Conservation (phyloP, 2,797 vertebrate species). For the Sciaenops ocellatus region DNA sequence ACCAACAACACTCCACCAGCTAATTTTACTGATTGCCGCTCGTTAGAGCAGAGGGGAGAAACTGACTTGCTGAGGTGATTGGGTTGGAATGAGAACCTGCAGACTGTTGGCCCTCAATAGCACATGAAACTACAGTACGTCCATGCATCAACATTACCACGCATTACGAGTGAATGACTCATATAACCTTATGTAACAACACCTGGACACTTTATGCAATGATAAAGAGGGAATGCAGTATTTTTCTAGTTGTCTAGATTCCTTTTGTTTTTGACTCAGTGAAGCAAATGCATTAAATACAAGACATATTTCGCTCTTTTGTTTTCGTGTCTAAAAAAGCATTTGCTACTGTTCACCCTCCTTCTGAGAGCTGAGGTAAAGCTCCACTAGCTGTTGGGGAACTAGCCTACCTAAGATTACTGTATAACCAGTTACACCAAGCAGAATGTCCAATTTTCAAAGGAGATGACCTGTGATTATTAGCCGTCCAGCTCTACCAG, state of each 20-base stretch:
- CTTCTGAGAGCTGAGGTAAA: background rate
- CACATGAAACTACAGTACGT: background rate
- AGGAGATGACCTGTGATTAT: background rate
- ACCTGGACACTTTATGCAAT: background rate
- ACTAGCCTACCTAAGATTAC: background rate
- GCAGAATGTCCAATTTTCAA: too few species aligned
- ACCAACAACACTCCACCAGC: background rate
- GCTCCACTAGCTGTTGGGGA: background rate
- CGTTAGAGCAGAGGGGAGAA: background rate
- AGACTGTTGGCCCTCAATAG: background rate
- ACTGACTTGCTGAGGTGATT: background rate
- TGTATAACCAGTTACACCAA: background rate
- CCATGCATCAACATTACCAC: background rate
- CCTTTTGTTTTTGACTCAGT: background rate
- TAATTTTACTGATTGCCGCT: background rate
- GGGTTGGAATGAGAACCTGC: background rate
- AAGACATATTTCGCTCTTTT: background rate
- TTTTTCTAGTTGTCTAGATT: background rate
- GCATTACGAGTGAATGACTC: background rate
- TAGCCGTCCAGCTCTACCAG: background rate
- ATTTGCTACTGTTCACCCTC: background rate
- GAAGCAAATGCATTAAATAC: background rate
- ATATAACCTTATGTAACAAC: conserved; percentile 9
- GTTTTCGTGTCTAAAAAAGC: background rate
- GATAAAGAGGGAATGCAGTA: background rate